Base-by-base conservation (phyloP, 2,113 vertebrate species). In the Xyrauchen texanus region DNA sequence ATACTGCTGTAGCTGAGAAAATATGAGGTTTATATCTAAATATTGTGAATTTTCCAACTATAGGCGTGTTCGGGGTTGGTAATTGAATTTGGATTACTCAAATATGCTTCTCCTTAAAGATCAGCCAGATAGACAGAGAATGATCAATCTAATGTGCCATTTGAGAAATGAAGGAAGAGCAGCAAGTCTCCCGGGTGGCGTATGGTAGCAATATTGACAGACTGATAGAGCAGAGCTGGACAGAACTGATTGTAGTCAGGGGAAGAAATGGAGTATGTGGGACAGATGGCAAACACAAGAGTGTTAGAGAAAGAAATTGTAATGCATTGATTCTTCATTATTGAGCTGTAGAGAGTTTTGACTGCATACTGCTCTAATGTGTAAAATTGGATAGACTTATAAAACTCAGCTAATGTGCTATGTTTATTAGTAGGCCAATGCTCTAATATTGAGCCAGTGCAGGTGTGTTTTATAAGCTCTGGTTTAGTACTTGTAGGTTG, bases 91-190 rank as follows among this genome's bases (percentile, higher is more conserved):
- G 49, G 68, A 71, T 49, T 21, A 58, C 44, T 75, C 21, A 63
- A 53, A 77, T 78, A 68, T 64, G 77, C 67, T 78, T 64, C 78
- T 68, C 47, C 46, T 75, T 53, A 74, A 51, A 82, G 49, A 77
- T 77, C 55, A 66, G 47, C 49, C 34, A 78, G 57, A 66, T 51
- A 76, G 78, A 74, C 61, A 70, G 62, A 62, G n/a, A 61, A 21
- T 10, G 65, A 91, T 86, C 80, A 88, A 90, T 91, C 90, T 90
- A 62, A 82, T 85, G 81, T 90, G 86, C 57, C 34, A 80, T 83
- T 87, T 78, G 78, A 74, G 82, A 80, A 89, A 84, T 87, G 87
- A 82, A 72, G 85, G 84, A 81, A 81, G 12, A 76, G 81, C 53
- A 44, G 78, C 64, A 51, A 82, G 64, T 76, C 83, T 83, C 73